Base-by-base conservation (phyloP, 2,888 invertebrate species). In the Lamellibrachia columna region DNA sequence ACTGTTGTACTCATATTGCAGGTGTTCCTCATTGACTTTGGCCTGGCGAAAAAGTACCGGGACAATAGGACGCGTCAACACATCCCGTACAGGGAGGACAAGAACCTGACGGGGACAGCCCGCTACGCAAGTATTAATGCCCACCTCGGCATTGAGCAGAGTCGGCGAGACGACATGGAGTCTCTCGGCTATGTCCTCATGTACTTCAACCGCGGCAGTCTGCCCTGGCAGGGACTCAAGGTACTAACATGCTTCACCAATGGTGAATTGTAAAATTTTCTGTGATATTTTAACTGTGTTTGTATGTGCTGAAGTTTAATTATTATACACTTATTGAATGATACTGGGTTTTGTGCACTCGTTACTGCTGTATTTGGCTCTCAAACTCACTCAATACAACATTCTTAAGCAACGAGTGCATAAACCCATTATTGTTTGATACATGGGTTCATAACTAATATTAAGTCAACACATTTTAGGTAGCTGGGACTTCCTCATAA, bases 101-200 rank as follows among this genome's bases (percentile, higher is more conserved):
- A 96, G 94, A 96, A 96, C 94, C 95, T 96, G 92, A 96, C 96
- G 52, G 96, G 94, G 22, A 96, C 96, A 52, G 96, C 96, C 7
- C 95, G 99, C 96, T 99, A 99, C 97, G 99, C 99, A 94, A 99
- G 99, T 94, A 99, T 99, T 96, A 99, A 99, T 97, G 99, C 99
- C 94, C 99, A 99, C 97, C 97, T 99, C 96, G 99, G 99, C 95
- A 99, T 99, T 97, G 99, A 99, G 97, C 99, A 99, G 93, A 99
- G 99, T 95, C 98, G 99, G 95, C 98, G 99, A 95, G 99, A 99
- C 97, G 99, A 99, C 97, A 98, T 99, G 98, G 99, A 99, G 97
- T 99, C 99, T 15, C 97, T 99, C 94, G 99, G 99, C 95, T 99
- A 99, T 97, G 99, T 99, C 94, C 98, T 99, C 96, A 99, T 99